A percentile compares a stretch with the other conserved stretches of the same genome.
Conservation (phyloP, 1,140 invertebrate genomes). For the Trachymyrmex cornetzi region DNA sequence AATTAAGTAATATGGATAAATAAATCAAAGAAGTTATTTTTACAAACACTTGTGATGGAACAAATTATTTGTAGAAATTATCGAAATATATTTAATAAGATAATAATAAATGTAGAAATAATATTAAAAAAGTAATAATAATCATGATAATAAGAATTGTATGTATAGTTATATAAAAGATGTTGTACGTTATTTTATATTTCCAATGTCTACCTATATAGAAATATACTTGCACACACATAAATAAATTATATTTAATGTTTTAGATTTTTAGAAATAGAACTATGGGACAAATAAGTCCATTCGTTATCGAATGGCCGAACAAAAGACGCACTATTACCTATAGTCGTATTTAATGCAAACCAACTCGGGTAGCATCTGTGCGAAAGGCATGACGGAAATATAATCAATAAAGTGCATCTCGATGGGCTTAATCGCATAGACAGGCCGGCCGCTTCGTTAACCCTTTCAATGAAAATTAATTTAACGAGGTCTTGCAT, state of each 20-base stretch:
- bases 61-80: background rate
- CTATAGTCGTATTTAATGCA: slow-evolving; percentile 29
- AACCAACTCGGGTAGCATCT: slow-evolving; percentile 48
- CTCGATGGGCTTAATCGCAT: slow-evolving; percentile 62
- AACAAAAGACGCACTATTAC: slow-evolving; percentile 27
- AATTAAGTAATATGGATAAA: background rate
- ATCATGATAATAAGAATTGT: background rate
- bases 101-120: no score
- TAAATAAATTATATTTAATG: background rate
- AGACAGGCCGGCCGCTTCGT: slow-evolving; percentile 53
- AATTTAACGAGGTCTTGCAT: slow-evolving; percentile 47
- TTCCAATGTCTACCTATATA: background rate
- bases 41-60: background rate
- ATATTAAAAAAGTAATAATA: background rate
- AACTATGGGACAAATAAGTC: background rate
- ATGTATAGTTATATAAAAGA: background rate
- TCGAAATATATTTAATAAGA: background rate
- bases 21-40: background rate
- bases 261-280: slow-evolving; percentile 5
- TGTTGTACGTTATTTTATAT: background rate
- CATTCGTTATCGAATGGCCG: slow-evolving; percentile 29
- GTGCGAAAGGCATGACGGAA: slow-evolving; percentile 60
- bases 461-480: slow-evolving; percentile 61
- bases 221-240: background rate
- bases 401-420: slow-evolving; percentile 65